Evolutionary conservation across 1,140 invertebrate genomes (phyloP).

Genomic region (Asbolus verrucosus): DNA sequence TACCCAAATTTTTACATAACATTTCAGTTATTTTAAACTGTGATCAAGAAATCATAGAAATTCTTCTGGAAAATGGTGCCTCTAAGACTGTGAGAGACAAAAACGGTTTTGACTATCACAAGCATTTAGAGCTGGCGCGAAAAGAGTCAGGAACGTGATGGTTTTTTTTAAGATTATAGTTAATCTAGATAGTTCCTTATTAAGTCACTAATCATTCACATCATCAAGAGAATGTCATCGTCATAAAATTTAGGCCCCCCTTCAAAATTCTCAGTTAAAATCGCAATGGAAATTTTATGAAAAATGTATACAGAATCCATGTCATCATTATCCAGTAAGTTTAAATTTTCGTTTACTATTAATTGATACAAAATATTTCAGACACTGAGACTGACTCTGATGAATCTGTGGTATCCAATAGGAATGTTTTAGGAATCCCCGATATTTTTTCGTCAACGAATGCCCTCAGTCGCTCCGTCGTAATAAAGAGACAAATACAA

Average conservation of each 20-base stretch:
- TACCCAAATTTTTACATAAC: too few relatives aligned
- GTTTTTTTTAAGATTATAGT: too few relatives aligned
- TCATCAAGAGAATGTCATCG: background rate
- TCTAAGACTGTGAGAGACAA: constrained; percentile 52
- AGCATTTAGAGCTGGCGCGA: constrained; percentile 45
- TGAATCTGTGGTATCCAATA: background rate
- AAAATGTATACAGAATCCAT: background rate
- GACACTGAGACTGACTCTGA: background rate
- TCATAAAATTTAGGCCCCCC: constrained; percentile 12
- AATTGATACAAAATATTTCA: too few relatives aligned
- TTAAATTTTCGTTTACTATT: too few relatives aligned
- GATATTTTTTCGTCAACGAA: background rate
- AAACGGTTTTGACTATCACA: constrained; percentile 56
- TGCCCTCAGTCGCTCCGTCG: background rate
- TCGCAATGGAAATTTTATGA: too few relatives aligned
- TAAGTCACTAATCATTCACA: constrained; percentile 5
- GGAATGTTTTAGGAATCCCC: background rate
- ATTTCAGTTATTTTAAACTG: constrained; percentile 54
- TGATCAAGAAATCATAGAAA: constrained; percentile 52
- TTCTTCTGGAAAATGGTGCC: constrained; percentile 58
- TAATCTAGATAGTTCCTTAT: background rate
- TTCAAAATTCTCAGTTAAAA: background rate
- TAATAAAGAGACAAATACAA: too few relatives aligned
- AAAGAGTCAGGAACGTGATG: too few relatives aligned
- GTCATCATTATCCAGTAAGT: background rate